Base-by-base conservation (phyloP, 2,797 vertebrate genomes). In the Anguilla megastoma region DNA sequence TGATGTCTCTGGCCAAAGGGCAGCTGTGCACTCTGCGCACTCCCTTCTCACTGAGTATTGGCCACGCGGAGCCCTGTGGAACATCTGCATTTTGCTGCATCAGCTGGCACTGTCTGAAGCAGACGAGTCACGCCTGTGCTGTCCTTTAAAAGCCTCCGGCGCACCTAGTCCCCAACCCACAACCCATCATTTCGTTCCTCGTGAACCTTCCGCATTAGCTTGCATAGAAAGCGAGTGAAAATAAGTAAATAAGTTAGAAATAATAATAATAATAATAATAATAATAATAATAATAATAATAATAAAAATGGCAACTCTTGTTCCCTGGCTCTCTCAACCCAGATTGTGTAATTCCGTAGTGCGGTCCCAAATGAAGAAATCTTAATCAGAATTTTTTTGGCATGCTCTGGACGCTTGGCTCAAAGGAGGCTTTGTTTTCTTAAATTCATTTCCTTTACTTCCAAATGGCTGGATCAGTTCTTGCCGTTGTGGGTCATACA, bases 1-100 rank as follows among this genome's bases (percentile, higher is more conserved):
- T 92, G 91, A 93, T 92, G 90, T 93, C 88, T 86, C 63, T 89
- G 89, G 92, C 92, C 91, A 90, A 84, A 86, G 88, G 93, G 93
- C 90, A 91, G 91, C 91, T 92, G 91, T 89, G 91, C 88, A 85
- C 91, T 92, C 91, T 88, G 90, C 90, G 87, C 90, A 88, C 91
- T 89, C 90, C 91, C 89, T 91, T 91, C 85, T 91, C 90, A 85
- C 89, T 89, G 88, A 60, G 87, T 84, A 8, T 93, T 58, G 33
- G 79, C 58, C 45, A 30, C 54, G 45, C 56, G 54, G 52, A 85
- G 84, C 66, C 71, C 10, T 74, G 54, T 10, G 48, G 50, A 30
- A 85, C 60, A 63, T 36, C 24, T 56, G 87, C 84, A 56, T 50
- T 58, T 76, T 82, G 54, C 76, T 60, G 76, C 54, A 27, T 82